Percentiles rank a stretch among this genome's conserved stretches.
Conservation (phyloP, 2,888 invertebrate genomes). For the Stenurella melanura region DNA sequence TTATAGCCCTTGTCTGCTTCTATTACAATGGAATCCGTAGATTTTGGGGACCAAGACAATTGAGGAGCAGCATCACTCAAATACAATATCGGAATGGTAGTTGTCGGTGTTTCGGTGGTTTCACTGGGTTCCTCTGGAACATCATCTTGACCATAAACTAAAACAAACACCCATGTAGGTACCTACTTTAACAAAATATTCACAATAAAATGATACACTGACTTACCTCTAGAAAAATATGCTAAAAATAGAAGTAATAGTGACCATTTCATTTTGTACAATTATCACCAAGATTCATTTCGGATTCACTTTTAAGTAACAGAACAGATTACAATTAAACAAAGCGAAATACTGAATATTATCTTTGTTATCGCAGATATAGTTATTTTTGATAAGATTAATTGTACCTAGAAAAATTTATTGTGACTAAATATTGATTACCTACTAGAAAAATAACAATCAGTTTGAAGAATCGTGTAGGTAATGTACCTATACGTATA, state of each 20-base stretch:
- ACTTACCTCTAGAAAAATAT: conserved; percentile 2
- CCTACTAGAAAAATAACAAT: too few species aligned
- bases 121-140: background rate
- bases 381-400: conserved; percentile 5
- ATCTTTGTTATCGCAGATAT: background rate
- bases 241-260: background rate
- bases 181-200: background rate
- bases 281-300: background rate
- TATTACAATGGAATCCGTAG: conserved; percentile 27
- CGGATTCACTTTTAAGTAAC: background rate
- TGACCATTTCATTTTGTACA: conserved; percentile 15
- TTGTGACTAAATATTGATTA: background rate
- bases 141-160: background rate
- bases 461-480: too few species aligned
- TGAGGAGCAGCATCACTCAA: background rate
- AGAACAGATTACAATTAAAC: background rate
- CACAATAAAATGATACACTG: background rate
- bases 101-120: conserved; percentile 5
- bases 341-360: background rate
- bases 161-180: background rate
- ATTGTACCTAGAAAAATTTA: background rate
- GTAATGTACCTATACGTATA: too few species aligned
- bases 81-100: conserved; percentile 24
- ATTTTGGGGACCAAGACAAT: conserved; percentile 42
- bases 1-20: conserved; percentile 54